phyloP scores from a whole-genome alignment of 1,140 invertebrate genomes.

The Periplaneta americana region DNA sequence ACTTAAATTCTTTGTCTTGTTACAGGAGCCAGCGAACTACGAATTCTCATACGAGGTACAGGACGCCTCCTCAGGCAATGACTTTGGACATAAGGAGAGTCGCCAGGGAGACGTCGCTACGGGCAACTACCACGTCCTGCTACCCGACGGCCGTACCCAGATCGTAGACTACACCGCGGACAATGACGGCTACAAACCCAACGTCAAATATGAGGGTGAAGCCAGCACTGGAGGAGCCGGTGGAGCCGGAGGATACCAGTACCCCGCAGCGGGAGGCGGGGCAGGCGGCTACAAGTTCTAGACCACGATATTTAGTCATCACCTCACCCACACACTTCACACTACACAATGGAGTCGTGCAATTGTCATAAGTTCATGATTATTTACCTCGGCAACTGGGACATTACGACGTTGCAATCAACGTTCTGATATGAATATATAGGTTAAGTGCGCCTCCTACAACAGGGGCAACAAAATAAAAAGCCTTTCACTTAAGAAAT shows the following conservation, averaged over 20 bases:
- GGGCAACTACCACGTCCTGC: conserved; percentile 57
- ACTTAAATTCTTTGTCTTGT: conserved; percentile 9
- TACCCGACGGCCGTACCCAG: conserved; percentile 58
- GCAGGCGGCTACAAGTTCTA: conserved; percentile 2
- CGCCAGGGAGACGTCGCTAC: conserved; percentile 52
- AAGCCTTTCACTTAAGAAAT: too few species aligned
- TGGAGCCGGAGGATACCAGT: not conserved
- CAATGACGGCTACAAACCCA: conserved; percentile 56
- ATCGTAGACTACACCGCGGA: conserved; percentile 58
- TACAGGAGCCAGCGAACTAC: conserved; percentile 57
- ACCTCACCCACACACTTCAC: too few species aligned
- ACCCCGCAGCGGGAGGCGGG: not conserved
- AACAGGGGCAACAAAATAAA: too few species aligned
- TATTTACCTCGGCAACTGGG: not conserved
- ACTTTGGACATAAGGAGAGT: conserved; percentile 59
- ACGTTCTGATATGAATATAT: too few species aligned
- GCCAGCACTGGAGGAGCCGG: conserved; percentile 32
- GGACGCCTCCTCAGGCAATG: conserved; percentile 46
- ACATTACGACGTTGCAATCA: too few species aligned
- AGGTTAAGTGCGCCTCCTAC: too few species aligned
- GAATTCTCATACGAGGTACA: conserved; percentile 60
- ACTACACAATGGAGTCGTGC: not conserved
- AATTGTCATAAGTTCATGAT: not conserved
- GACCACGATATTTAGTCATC: not conserved
- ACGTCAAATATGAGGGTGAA: conserved; percentile 53